Evolutionary conservation across 2,888 invertebrate genomes (phyloP).

Genomic region (Nasonia oneida): DNA sequence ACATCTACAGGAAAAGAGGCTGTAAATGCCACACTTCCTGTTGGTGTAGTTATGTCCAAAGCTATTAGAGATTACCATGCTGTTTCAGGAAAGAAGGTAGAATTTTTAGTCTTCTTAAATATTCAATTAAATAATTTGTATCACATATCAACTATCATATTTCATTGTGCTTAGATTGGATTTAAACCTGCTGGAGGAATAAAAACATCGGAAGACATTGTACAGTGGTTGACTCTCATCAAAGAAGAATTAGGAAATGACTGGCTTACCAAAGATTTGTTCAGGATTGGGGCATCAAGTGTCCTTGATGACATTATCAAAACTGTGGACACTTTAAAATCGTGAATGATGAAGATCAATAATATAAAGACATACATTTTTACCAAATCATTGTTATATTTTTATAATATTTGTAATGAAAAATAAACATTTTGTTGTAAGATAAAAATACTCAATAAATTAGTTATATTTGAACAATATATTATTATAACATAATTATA

Average conservation of each 20-base stretch:
- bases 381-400: constrained; percentile 47
- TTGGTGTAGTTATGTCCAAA: constrained; percentile 95
- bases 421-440: constrained; percentile 5
- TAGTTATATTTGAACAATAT: no score
- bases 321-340: constrained; percentile 59
- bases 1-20: constrained; percentile 98
- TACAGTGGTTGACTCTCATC: constrained; percentile 92
- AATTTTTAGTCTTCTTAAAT: constrained; percentile 13
- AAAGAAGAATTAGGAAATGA: constrained; percentile 91
- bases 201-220: constrained; percentile 89
- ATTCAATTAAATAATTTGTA: background rate
- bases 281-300: constrained; percentile 97
- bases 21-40: constrained; percentile 95
- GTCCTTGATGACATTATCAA: constrained; percentile 88
- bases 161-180: constrained; percentile 85
- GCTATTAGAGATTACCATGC: constrained; percentile 91
- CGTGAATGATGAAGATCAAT: background rate
- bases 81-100: constrained; percentile 85
- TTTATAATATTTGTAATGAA: constrained; percentile 17
- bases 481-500: no score
- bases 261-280: constrained; percentile 90
- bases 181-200: constrained; percentile 99
- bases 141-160: constrained; percentile 39
- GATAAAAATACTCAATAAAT: constrained; percentile 15
- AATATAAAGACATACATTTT: constrained; percentile 8